Evolutionary conservation across 2,888 invertebrate genomes (phyloP).

Genomic region (Lepidonotus clava): DNA sequence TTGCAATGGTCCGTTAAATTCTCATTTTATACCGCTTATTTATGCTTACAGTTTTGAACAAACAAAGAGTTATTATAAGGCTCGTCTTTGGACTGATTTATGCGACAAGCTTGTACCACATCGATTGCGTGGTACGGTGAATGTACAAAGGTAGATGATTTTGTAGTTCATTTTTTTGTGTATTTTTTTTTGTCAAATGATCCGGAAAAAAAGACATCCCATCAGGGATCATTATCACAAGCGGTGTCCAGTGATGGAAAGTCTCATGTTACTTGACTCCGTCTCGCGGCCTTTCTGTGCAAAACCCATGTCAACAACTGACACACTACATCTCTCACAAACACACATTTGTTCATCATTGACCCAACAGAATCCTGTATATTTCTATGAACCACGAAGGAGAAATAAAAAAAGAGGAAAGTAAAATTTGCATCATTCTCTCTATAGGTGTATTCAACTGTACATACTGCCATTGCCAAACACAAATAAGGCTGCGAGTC

Average conservation of each 20-base stretch:
- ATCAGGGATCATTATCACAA: conserved; percentile 11
- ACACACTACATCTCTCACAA: not conserved
- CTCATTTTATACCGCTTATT: conserved; percentile 56
- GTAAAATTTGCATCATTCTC: too few species aligned
- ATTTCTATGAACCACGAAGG: not conserved
- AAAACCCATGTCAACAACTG: conserved; percentile 3
- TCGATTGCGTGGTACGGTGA: not conserved
- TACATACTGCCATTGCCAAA: conserved; percentile 35
- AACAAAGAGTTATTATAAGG: not conserved
- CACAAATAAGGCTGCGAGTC: not conserved
- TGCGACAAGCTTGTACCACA: conserved; percentile 27
- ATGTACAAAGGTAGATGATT: conserved; percentile 50
- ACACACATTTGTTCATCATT: not conserved
- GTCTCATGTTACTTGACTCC: conserved; percentile 3
- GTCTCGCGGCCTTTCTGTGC: conserved; percentile 14
- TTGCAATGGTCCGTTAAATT: conserved; percentile 54
- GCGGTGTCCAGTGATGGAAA: not conserved
- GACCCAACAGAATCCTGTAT: not conserved
- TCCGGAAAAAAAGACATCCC: conserved; percentile 1
- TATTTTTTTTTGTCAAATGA: conserved; percentile 32
- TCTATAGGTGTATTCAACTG: not conserved
- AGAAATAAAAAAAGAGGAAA: too few species aligned
- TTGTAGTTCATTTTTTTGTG: conserved; percentile 19
- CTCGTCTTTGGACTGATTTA: conserved; percentile 37
- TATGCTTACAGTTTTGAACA: conserved; percentile 53